A percentile compares a stretch with the other conserved stretches of the same genome.
Conservation (phyloP, 2,797 vertebrate species). For the Sebastes iracundus region DNA sequence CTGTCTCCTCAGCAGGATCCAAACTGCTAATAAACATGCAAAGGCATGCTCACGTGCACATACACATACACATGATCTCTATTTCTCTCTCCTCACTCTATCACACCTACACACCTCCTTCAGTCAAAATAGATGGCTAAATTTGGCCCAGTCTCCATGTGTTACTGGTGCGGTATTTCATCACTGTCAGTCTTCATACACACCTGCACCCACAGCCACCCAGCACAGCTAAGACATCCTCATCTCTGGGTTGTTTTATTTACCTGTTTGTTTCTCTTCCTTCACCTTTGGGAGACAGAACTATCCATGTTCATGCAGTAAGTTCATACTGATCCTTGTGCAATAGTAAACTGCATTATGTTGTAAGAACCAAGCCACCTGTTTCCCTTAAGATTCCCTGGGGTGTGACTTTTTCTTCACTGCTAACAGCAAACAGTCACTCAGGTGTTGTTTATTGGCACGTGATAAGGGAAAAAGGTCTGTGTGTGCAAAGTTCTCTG, state of each 20-base stretch:
- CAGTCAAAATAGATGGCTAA: conserved; percentile 32
- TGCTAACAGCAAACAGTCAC: conserved; percentile 31
- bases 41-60: background rate
- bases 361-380: conserved; percentile 40
- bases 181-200: conserved; percentile 15
- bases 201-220: conserved; percentile 12
- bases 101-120: conserved; percentile 11
- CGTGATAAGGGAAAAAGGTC: conserved; percentile 23
- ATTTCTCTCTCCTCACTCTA: background rate
- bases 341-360: conserved; percentile 11
- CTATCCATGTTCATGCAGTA: background rate
- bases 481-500: conserved; percentile 26
- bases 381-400: conserved; percentile 47
- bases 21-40: conserved; percentile 63
- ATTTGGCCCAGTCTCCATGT: conserved; percentile 15
- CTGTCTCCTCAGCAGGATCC: conserved; percentile 75
- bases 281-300: background rate
- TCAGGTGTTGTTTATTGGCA: conserved; percentile 51
- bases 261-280: background rate
- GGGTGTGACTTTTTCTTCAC: conserved; percentile 30
- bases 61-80: background rate
- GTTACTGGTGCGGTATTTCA: conserved; percentile 21
- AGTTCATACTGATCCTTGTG: background rate
- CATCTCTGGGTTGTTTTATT: background rate
- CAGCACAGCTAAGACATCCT: background rate